Conservation (phyloP, 2,888 invertebrate genomes). For the Xestia c-nigrum region DNA sequence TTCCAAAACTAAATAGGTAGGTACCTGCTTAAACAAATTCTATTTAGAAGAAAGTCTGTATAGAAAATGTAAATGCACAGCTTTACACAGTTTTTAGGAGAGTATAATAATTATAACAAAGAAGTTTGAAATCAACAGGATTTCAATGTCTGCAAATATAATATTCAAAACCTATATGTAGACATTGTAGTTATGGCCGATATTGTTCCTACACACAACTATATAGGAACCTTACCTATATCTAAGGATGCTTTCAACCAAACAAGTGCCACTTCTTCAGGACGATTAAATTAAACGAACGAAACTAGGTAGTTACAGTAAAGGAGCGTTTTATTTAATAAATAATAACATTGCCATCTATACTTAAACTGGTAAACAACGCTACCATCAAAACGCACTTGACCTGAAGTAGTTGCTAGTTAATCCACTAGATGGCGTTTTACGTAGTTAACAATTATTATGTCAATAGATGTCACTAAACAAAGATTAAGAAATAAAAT, state of each 20-base stretch:
- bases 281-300: not conserved
- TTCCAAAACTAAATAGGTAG: not conserved
- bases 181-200: too few relatives aligned
- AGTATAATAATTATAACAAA: not conserved
- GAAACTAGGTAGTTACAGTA: not conserved
- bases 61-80: not conserved
- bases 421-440: slow-evolving; percentile 7
- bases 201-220: too few relatives aligned
- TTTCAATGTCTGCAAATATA: not conserved
- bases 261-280: not conserved
- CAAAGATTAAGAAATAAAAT: too few relatives aligned
- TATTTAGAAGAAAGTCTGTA: too few relatives aligned
- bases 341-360: slow-evolving; percentile 29
- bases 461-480: slow-evolving; percentile 49
- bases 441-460: not conserved
- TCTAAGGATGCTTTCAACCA: not conserved
- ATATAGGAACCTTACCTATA: too few relatives aligned
- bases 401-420: not conserved
- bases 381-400: not conserved
- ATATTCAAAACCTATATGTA: not conserved
- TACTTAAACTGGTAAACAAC: not conserved
- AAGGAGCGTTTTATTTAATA: not conserved
- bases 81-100: not conserved
- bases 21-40: too few relatives aligned
- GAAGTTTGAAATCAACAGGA: not conserved